A percentile compares a stretch with the other conserved stretches of the same genome.
Evolutionary conservation across 2,113 vertebrate genomes (phyloP).

Genomic region (Lagopus muta): DNA sequence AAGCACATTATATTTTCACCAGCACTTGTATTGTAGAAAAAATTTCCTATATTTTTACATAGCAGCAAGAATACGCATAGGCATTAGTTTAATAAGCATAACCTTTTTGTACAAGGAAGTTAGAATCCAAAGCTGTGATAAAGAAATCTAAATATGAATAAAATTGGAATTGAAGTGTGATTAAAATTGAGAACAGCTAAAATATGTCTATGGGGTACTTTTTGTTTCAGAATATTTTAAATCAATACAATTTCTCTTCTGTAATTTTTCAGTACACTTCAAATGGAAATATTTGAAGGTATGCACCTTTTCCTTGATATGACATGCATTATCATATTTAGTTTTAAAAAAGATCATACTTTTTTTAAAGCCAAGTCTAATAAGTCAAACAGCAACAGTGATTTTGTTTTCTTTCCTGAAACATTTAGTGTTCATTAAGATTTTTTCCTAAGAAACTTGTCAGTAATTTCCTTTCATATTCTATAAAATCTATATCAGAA

Average conservation of each 20-base stretch:
- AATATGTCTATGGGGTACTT: neutral
- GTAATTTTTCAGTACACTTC: neutral
- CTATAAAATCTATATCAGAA: neutral
- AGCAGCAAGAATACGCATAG: neutral
- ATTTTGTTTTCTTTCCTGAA: neutral
- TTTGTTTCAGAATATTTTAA: neutral
- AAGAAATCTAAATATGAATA: neutral
- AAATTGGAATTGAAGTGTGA: neutral
- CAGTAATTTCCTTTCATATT: neutral
- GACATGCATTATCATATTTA: accelerated
- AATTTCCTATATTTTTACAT: neutral
- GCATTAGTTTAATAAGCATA: neutral
- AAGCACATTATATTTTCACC: neutral
- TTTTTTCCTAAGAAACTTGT: neutral
- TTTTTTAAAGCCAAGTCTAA: neutral
- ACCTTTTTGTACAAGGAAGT: neutral
- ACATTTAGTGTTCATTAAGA: neutral
- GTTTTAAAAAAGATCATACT: neutral
- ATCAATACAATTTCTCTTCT: neutral
- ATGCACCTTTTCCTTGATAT: neutral
- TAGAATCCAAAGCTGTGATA: neutral
- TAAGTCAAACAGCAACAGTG: neutral
- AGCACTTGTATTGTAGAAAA: neutral
- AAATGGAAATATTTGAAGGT: neutral
- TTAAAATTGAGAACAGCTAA: neutral